Conservation (phyloP, 1,140 invertebrate species). For the Medauroidea extradentata region DNA sequence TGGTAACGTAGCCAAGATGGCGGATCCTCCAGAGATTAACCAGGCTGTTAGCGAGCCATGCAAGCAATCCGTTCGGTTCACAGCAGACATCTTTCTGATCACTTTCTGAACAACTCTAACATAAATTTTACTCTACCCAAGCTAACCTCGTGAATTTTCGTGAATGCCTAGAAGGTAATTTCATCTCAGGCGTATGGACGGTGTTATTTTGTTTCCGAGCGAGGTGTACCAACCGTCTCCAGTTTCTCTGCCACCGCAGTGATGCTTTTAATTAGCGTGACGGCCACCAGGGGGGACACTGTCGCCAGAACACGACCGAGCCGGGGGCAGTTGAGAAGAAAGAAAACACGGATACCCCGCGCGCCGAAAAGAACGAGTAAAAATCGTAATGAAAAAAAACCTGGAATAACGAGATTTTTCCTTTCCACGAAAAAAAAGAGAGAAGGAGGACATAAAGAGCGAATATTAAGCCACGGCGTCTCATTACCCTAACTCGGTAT, state of each 20-base stretch:
- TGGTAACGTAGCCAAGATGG: too few relatives aligned
- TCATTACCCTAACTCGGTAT: constrained; percentile 10
- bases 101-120: too few relatives aligned
- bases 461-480: constrained; percentile 15
- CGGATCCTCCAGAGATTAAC: too few relatives aligned
- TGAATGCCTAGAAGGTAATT: too few relatives aligned
- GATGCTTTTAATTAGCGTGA: constrained; percentile 52
- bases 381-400: constrained; percentile 14
- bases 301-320: constrained; percentile 32
- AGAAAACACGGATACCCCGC: background rate
- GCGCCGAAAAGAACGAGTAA: constrained; percentile 5
- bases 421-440: background rate
- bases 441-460: constrained; percentile 14
- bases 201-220: too few relatives aligned
- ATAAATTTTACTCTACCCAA: too few relatives aligned
- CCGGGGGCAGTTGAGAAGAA: constrained; percentile 3
- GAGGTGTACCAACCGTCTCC: too few relatives aligned
- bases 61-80: too few relatives aligned
- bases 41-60: too few relatives aligned
- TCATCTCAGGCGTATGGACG: too few relatives aligned
- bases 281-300: constrained; percentile 40
- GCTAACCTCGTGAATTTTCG: too few relatives aligned
- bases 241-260: constrained; percentile 39
- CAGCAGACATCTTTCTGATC: too few relatives aligned
- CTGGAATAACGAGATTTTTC: constrained; percentile 14